Base-by-base conservation (phyloP, 2,113 vertebrate genomes). In the Antigone vipio region DNA sequence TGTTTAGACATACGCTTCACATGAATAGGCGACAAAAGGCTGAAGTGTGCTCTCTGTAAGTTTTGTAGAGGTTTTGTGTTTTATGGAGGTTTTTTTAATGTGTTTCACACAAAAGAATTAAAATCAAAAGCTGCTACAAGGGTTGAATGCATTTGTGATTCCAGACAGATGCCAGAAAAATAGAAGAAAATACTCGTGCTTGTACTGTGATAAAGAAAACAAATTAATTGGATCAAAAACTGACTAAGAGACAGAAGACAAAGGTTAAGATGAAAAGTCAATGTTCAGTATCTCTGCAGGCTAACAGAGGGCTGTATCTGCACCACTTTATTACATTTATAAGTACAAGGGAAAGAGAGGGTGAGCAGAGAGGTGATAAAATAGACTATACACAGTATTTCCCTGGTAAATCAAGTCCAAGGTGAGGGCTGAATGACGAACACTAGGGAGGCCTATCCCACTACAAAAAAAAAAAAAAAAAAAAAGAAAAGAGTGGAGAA, bases 1-100 rank as follows among this genome's bases (percentile, higher is more conserved):
- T 92, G 38, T 92, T 95, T 19, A 83, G 89, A 76, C 15, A 29
- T 23, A 45, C 3, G 6, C 42, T 67, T 63, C 59, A 85, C n/a
- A 55, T 79, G 74, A 93, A 89, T 73, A 89, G 91, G 50, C 62
- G 89, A 62, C 26, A 93, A 91, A 97, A 79, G 44, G 77, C 80
- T 92, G 63, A 88, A 95, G 80, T 34, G 55, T 20, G n/a, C 45
- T 87, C 44, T 79, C 74, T 42, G 55, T 11, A 94, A 89, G 71
- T 92, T 94, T 72, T 87, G 78, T 55, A 66, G 77, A 82, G 10
- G 27, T 63, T 89, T 53, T 64, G 24, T 40, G 44, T 32, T 95
- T 63, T 85, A 29, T 60, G 45, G 56, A 19, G 11, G 2, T 87
- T 59, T 79, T 22, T 44, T 44, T 44, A 14, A 10, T 59, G 23